phyloP scores from a whole-genome alignment of 2,888 invertebrate genomes.

The Napeogenes inachia region DNA sequence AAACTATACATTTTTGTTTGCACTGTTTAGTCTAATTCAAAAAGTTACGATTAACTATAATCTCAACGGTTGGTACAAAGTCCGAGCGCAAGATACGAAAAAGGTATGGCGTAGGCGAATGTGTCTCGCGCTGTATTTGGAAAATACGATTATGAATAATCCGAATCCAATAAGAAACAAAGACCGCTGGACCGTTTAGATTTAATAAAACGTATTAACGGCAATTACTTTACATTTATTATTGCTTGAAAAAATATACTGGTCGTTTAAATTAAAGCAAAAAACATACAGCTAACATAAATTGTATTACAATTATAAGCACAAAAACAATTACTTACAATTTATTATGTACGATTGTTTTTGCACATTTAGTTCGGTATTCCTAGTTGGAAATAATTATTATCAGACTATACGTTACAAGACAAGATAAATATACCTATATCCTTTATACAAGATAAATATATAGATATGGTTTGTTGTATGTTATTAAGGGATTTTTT shows the following conservation, averaged over 20 bases:
- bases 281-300: too few relatives aligned
- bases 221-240: neutral
- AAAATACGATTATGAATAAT: conserved; percentile 39
- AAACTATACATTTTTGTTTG: too few relatives aligned
- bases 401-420: neutral
- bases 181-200: conserved; percentile 12
- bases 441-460: neutral
- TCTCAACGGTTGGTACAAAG: conserved; percentile 20
- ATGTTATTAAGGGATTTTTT: too few relatives aligned
- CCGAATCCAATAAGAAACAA: conserved; percentile 12
- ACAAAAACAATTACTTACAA: too few relatives aligned
- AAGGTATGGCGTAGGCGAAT: conserved; percentile 44
- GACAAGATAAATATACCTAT: too few relatives aligned
- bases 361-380: too few relatives aligned
- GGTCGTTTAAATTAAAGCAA: too few relatives aligned
- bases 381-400: conserved; percentile 6
- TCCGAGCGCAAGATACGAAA: conserved; percentile 36
- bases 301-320: too few relatives aligned
- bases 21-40: neutral
- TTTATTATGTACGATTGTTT: too few relatives aligned
- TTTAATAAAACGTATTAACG: conserved; percentile 1
- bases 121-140: conserved; percentile 44
- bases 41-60: conserved; percentile 5
- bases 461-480: neutral
- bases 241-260: too few relatives aligned